Conservation (phyloP, 64 coral and sea anemone genomes). For the Porites lutea region DNA sequence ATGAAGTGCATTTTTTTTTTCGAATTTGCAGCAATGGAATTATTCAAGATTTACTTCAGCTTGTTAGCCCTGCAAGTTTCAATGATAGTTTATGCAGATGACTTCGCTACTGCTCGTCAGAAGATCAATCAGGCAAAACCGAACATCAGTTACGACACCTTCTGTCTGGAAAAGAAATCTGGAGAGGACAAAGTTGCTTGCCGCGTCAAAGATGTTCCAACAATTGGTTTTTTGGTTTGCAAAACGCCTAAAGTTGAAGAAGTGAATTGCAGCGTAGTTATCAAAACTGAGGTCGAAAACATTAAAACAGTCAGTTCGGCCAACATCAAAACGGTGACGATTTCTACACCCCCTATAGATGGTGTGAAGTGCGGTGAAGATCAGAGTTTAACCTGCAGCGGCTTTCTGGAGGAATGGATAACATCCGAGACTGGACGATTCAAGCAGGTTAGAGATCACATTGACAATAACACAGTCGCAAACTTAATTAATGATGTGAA, state of each 20-base stretch:
- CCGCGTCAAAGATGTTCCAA: slow-evolving; percentile 24
- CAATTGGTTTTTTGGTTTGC: slow-evolving; percentile 64
- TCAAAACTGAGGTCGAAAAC: slow-evolving; percentile 10
- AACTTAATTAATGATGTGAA: slow-evolving; percentile 8
- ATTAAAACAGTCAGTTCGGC: neutral
- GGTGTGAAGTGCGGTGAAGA: slow-evolving; percentile 43
- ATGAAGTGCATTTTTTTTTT: slow-evolving; percentile 16
- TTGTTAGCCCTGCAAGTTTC: neutral
- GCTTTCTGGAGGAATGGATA: slow-evolving; percentile 56
- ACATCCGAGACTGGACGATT: neutral
- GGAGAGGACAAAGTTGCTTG: slow-evolving; percentile 71
- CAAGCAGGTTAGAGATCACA: slow-evolving; percentile 39
- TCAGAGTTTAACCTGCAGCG: slow-evolving; percentile 34
- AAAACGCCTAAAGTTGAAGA: slow-evolving; percentile 17
- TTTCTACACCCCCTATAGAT: slow-evolving; percentile 47
- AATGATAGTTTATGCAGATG: neutral
- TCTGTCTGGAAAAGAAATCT: slow-evolving; percentile 7
- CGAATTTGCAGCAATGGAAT: slow-evolving; percentile 25
- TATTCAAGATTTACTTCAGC: slow-evolving; percentile 17
- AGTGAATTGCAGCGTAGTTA: slow-evolving; percentile 9
- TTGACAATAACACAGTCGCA: neutral
- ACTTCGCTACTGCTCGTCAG: slow-evolving; percentile 43
- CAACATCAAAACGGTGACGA: slow-evolving; percentile 17
- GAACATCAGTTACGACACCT: slow-evolving; percentile 36
- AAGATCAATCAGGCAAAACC: slow-evolving; percentile 34